A percentile compares a stretch with the other conserved stretches of the same genome.
Conservation (phyloP, 2,113 vertebrate genomes). For the Otolemur garnettii region DNA sequence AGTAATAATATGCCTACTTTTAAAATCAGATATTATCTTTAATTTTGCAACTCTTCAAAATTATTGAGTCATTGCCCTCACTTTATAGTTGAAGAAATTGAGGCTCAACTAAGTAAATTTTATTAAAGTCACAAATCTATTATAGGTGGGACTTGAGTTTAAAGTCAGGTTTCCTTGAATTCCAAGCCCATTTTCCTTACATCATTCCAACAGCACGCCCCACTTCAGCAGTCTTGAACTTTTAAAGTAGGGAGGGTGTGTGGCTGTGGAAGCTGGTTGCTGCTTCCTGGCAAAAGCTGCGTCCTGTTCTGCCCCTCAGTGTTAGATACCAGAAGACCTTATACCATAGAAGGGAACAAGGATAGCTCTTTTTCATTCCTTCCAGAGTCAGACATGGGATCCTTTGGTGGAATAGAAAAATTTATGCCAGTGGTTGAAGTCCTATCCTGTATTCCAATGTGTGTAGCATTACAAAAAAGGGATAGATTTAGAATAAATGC, state of each 20-base stretch:
- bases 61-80: not conserved
- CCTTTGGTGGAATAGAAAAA: not conserved
- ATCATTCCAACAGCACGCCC: not conserved
- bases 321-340: fast-evolving
- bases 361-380: not conserved
- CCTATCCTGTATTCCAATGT: not conserved
- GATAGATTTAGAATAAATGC: not conserved
- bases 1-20: not conserved
- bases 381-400: not conserved
- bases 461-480: not conserved
- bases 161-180: not conserved
- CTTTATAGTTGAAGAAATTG: not conserved
- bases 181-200: not conserved
- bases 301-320: not conserved
- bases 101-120: not conserved
- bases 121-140: not conserved
- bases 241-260: not conserved
- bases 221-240: no score
- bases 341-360: no score
- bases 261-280: not conserved
- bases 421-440: not conserved
- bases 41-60: not conserved
- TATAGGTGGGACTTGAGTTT: not conserved
- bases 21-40: not conserved
- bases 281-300: not conserved